Conservation (phyloP, 1,140 invertebrate genomes). For the Drosophila truncata region DNA sequence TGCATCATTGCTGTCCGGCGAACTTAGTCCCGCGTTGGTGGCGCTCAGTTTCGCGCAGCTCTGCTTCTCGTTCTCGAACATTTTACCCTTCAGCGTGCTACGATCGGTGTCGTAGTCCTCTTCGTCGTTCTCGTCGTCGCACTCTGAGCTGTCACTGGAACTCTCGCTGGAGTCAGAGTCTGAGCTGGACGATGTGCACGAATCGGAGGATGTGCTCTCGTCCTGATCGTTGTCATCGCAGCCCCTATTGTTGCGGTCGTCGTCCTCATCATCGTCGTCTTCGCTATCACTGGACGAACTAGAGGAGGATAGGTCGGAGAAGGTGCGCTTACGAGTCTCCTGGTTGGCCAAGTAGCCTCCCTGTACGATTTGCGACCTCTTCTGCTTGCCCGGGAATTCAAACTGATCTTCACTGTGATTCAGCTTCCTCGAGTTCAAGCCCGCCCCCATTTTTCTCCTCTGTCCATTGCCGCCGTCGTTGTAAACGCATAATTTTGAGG, state of each 20-base stretch:
- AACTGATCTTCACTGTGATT: conserved; percentile 39
- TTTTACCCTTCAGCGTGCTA: conserved; percentile 76
- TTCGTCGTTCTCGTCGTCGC: conserved; percentile 79
- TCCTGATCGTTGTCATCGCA: conserved; percentile 76
- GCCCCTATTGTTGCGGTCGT: conserved; percentile 63
- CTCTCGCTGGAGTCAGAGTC: conserved; percentile 80
- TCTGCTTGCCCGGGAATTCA: conserved; percentile 58
- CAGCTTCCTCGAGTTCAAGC: conserved; percentile 35
- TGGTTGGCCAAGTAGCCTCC: conserved; percentile 59
- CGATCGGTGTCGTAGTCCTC: conserved; percentile 78
- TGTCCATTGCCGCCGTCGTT: conserved; percentile 44
- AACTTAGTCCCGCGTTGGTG: conserved; percentile 35
- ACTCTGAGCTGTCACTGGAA: conserved; percentile 82
- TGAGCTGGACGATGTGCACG: conserved; percentile 86
- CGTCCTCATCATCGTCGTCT: conserved; percentile 81
- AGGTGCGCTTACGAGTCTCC: conserved; percentile 67
- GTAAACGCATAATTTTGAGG: conserved; percentile 61
- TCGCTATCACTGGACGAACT: conserved; percentile 83
- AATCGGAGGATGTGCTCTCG: conserved; percentile 78
- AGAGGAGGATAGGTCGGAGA: conserved; percentile 77
- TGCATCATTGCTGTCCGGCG: conserved; percentile 41
- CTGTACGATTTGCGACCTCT: conserved; percentile 41
- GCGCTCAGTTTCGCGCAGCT: conserved; percentile 38
- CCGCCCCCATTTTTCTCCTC: conserved; percentile 44
- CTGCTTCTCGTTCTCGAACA: conserved; percentile 69